A percentile compares a stretch with the other conserved stretches of the same genome.
phyloP scores from a whole-genome alignment of 2,888 invertebrate species.

The Lepidocyrtinus sp. region DNA sequence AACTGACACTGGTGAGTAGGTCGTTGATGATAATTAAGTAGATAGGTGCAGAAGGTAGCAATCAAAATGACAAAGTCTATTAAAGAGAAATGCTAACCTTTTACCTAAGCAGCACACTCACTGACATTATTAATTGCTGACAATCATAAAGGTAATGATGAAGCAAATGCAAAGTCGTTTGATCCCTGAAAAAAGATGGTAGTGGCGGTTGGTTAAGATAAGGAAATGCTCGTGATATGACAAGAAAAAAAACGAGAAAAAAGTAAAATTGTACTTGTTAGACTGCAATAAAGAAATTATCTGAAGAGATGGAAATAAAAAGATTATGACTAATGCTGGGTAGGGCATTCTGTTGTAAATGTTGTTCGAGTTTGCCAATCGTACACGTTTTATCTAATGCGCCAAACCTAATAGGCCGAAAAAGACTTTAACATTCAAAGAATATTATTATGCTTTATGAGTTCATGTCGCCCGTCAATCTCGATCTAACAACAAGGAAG shows the following conservation, averaged over 20 bases:
- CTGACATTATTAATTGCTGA: conserved; percentile 15
- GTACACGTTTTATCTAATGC: not conserved
- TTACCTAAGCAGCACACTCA: not conserved
- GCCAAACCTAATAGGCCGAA: not conserved
- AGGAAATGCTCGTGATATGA: not conserved
- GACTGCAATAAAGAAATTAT: conserved; percentile 1
- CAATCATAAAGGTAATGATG: not conserved
- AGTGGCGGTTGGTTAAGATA: conserved; percentile 12
- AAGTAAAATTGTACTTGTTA: not conserved
- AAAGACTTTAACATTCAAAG: not conserved
- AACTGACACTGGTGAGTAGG: not conserved
- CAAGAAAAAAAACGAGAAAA: not conserved
- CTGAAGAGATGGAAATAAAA: not conserved
- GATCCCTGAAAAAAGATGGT: not conserved
- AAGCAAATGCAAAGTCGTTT: not conserved
- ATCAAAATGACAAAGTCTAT: conserved; percentile 34
- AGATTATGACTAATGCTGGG: not conserved
- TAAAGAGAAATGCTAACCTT: conserved; percentile 15
- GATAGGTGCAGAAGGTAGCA: conserved; percentile 22
- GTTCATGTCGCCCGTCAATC: conserved; percentile 8
- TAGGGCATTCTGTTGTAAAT: too few species aligned
- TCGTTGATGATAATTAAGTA: not conserved
- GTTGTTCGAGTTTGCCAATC: not conserved
- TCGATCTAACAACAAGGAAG: not conserved
- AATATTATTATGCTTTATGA: too few species aligned